Conservation (phyloP, 2,113 vertebrate genomes). For the Lampris incognitus region DNA sequence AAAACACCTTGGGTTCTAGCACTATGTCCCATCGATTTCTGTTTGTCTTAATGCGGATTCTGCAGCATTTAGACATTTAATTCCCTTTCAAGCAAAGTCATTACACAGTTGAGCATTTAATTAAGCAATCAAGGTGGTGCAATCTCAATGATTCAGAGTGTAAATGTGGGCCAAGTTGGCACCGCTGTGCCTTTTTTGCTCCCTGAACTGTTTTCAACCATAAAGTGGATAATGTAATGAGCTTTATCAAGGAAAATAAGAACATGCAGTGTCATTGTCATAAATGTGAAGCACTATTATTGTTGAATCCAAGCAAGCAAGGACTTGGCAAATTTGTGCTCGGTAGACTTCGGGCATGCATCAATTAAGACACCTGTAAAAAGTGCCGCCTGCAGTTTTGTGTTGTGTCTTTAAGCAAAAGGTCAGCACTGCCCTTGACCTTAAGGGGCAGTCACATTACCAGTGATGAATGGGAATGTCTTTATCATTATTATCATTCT, state of each 20-base stretch:
- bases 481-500: too few species aligned
- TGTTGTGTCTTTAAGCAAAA: too few species aligned
- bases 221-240: neutral
- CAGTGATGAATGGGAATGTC: too few species aligned
- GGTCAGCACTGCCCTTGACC: too few species aligned
- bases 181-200: constrained; percentile 31
- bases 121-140: constrained; percentile 78
- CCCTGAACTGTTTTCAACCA: constrained; percentile 31
- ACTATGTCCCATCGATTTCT: constrained; percentile 77
- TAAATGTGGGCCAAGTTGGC: constrained; percentile 66
- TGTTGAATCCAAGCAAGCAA: too few species aligned
- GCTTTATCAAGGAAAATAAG: neutral
- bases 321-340: too few species aligned
- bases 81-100: constrained; percentile 78
- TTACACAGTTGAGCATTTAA: constrained; percentile 82
- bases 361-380: too few species aligned
- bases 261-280: neutral
- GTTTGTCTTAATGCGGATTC: constrained; percentile 65
- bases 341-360: too few species aligned
- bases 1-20: constrained; percentile 75
- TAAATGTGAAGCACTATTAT: too few species aligned
- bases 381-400: too few species aligned
- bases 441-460: too few species aligned
- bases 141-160: constrained; percentile 73
- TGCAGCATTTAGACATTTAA: constrained; percentile 79